Evolutionary conservation across 2,888 invertebrate genomes (phyloP), one percentile per base, ranked within the genome.

Genomic region (Agrotis segetum): DNA sequence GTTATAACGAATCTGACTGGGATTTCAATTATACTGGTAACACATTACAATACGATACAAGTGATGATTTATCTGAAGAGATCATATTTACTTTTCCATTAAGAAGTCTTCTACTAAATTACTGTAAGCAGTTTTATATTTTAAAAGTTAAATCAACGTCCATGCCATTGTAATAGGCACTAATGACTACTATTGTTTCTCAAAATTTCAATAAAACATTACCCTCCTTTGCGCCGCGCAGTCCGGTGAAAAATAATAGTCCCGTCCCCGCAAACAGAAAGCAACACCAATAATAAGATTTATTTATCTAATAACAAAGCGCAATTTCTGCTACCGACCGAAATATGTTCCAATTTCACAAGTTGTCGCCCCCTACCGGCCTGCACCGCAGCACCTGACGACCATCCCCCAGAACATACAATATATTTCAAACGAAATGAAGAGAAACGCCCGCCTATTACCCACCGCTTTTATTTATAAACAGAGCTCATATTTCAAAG

Each of bases 371-470:
- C 66, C 46, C 40, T 29, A 49, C 55, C 4, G 34, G 61, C 13
- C 24, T 58, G 56, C 68, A 67, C 16, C 55, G 1, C 24, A 14
- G 66, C 71, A 82, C 64, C 82, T 72, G 77, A 19, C 77, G 81
- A 46, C 64, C 73, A 59, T 71, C 75, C 69, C 81, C 63, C 83
- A 77, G 70, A 79, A 77, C 79, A 71, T 70, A 71, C 86, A 64
- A 85, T 85, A 86, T 87, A 88, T 88, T 85, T 87, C 79, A 85
- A 70, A 74, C 64, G 67, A 85, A 89, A 92, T 91, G 90, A 92
- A 92, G 92, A 92, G 85, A 86, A 91, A 92, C 87, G 87, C 79
- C 80, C 76, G 68, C 78, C 90, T 88, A 91, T 93, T 92, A 92
- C 87, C 84, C 75, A 75, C 84, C 77, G 87, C 87, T 85, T 90